Percentiles rank a stretch among this genome's conserved stretches.
Evolutionary conservation across 2,113 vertebrate genomes (phyloP).

Genomic region (Glaucomys volans): DNA sequence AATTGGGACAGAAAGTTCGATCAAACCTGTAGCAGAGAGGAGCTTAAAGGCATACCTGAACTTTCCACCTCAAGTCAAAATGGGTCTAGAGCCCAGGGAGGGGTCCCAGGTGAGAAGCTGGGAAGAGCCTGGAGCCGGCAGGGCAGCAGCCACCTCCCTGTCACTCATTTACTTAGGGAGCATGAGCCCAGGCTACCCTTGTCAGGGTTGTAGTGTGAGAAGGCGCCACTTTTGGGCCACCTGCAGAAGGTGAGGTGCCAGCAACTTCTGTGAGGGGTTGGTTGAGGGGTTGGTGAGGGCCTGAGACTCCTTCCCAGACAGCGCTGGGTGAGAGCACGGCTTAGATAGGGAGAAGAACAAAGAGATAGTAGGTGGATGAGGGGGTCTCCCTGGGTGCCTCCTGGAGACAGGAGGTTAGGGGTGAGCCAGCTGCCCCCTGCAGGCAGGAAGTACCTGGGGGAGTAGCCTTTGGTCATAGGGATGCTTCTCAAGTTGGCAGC

Average conservation of each 20-base stretch:
- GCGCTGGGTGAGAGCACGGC: background rate
- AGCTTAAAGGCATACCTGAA: background rate
- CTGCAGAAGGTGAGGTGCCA: background rate
- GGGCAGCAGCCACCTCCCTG: background rate
- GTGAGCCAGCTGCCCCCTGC: background rate
- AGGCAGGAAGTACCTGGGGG: background rate
- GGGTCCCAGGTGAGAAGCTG: background rate
- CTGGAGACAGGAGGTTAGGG: background rate
- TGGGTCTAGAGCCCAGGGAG: background rate
- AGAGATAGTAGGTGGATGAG: background rate
- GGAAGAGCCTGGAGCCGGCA: background rate
- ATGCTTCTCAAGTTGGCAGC: background rate
- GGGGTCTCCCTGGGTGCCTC: background rate
- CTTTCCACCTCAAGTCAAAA: background rate
- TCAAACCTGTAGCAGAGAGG: background rate
- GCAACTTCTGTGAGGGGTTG: background rate
- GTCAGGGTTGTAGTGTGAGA: background rate
- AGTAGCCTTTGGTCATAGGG: background rate
- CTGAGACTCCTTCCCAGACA: background rate
- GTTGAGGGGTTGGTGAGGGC: accelerated
- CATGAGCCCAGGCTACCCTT: background rate
- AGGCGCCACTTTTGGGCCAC: background rate
- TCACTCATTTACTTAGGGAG: background rate
- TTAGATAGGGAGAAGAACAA: background rate
- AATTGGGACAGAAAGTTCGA: background rate